Percentiles rank a stretch among this genome's conserved stretches.
phyloP scores from a whole-genome alignment of 2,797 vertebrate genomes.

The Heterohyrax brucei region DNA sequence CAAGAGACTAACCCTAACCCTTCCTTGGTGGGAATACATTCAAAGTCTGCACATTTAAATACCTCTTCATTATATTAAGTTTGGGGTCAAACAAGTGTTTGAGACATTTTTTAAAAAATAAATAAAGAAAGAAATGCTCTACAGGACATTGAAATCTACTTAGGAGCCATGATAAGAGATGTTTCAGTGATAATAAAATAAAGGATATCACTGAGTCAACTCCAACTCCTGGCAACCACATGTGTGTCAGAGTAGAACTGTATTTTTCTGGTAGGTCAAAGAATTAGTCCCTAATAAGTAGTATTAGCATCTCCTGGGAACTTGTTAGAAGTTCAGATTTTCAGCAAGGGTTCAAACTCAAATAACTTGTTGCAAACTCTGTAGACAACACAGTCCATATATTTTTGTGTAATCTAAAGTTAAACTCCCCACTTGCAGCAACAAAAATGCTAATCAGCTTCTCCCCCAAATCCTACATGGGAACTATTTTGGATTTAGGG shows the following conservation, averaged over 20 bases:
- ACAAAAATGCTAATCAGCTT: background rate
- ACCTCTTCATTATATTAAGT: background rate
- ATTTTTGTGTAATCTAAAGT: conserved; percentile 23
- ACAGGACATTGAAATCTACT: background rate
- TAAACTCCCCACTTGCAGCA: background rate
- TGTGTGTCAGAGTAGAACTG: no score
- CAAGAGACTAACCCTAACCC: background rate
- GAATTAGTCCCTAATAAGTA: no score
- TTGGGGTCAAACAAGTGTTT: background rate
- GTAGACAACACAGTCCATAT: background rate
- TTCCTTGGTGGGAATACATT: background rate
- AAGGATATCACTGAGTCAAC: no score
- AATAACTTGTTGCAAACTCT: no score
- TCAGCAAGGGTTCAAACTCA: no score
- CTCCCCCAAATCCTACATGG: background rate
- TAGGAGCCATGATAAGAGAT: background rate
- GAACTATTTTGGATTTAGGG: background rate
- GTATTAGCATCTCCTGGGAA: no score
- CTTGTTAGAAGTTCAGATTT: no score
- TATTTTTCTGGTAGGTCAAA: no score
- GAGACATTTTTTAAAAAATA: background rate
- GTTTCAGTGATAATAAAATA: background rate
- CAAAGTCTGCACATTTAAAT: background rate
- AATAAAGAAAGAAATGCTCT: background rate
- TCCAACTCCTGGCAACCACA: no score